Evolutionary conservation across 2,113 vertebrate species (phyloP).

Genomic region (Gnathonemus echidnorhynchus): DNA sequence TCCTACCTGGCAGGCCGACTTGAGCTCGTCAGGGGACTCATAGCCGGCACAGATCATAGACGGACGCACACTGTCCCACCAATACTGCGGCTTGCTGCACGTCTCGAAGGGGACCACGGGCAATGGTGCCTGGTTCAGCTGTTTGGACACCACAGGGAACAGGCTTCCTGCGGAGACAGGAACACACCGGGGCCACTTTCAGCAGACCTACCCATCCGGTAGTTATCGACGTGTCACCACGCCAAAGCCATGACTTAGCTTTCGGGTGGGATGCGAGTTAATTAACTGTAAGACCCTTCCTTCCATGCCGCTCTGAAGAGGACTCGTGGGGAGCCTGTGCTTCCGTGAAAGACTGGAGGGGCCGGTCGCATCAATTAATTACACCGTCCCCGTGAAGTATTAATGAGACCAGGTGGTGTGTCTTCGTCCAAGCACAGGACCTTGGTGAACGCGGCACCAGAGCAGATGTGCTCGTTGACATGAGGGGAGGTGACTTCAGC

Average conservation of each 20-base stretch:
- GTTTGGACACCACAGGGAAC: constrained; percentile 41
- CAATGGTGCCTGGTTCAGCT: constrained; percentile 53
- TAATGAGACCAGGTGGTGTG: not conserved
- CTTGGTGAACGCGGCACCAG: not conserved
- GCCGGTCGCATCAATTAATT: not conserved
- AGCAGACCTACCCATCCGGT: not conserved
- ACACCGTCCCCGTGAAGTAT: not conserved
- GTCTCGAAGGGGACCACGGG: constrained; percentile 52
- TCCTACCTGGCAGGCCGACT: constrained; percentile 56
- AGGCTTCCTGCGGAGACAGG: constrained; percentile 31
- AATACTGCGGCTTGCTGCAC: constrained; percentile 56
- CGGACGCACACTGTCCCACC: constrained; percentile 50
- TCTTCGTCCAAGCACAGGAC: not conserved
- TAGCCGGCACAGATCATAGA: constrained; percentile 61
- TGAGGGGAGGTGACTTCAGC: not conserved
- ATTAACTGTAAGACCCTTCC: not conserved
- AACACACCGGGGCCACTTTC: not conserved
- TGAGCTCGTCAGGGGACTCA: constrained; percentile 56
- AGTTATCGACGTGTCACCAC: not conserved
- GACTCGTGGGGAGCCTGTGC: not conserved
- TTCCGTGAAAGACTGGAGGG: not conserved
- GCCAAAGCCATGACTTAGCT: not conserved
- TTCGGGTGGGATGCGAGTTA: not conserved
- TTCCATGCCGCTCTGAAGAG: not conserved
- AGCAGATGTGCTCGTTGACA: constrained; percentile 5